Percentiles rank a stretch among this genome's conserved stretches.
Evolutionary conservation across 2,797 vertebrate genomes (phyloP).

Genomic region (Darevskia nairensis): DNA sequence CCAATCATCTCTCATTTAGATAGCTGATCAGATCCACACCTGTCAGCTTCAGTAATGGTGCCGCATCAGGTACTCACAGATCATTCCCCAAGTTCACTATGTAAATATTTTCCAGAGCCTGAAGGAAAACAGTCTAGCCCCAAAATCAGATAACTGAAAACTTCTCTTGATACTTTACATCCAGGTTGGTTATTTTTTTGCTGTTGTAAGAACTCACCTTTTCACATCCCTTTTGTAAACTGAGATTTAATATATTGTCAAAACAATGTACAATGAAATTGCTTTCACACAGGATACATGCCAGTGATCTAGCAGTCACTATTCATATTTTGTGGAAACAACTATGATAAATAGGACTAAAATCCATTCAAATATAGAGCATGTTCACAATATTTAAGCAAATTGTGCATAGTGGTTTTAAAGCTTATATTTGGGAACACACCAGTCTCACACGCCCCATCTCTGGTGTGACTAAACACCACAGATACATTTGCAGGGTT

Average conservation of each 20-base stretch:
- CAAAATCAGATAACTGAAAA: not conserved
- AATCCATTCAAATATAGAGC: not conserved
- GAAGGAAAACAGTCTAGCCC: not conserved
- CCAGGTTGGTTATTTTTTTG: not conserved
- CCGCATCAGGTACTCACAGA: not conserved
- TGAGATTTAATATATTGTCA: not conserved
- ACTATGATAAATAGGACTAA: not conserved
- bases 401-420: not conserved
- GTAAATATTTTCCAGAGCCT: not conserved
- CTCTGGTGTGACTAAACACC: not conserved
- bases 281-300: not conserved
- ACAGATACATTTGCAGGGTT: not conserved
- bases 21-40: not conserved
- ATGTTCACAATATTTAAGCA: not conserved
- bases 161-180: not conserved
- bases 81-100: not conserved
- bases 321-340: not conserved
- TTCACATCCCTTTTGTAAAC: not conserved
- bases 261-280: not conserved
- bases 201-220: not conserved
- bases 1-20: not conserved
- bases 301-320: not conserved
- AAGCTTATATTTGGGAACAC: not conserved
- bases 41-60: not conserved
- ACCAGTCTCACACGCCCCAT: not conserved